Conservation (phyloP, 1,140 invertebrate genomes). For the Calliopsis andreniformis region DNA sequence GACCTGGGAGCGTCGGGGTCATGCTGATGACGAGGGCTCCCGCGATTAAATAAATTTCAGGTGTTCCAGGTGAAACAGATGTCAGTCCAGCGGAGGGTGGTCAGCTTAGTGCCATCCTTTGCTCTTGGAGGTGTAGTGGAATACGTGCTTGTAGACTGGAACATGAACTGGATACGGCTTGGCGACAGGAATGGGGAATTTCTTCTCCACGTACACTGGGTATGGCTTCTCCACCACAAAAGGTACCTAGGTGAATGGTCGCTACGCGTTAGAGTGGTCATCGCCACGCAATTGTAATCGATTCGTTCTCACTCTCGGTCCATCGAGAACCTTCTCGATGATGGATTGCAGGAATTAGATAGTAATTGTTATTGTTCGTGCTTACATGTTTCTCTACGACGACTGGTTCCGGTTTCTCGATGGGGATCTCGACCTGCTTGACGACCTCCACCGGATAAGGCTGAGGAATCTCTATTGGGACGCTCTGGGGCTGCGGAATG, state of each 20-base stretch:
- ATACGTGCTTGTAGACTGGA: constrained; percentile 91
- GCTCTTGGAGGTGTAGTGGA: constrained; percentile 83
- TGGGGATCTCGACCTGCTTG: constrained; percentile 83
- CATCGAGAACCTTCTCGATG: too few species aligned
- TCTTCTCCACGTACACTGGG: constrained; percentile 82
- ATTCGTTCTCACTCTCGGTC: too few species aligned
- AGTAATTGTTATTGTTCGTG: constrained; percentile 5
- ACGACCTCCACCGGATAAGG: constrained; percentile 88
- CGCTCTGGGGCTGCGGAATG: constrained; percentile 88
- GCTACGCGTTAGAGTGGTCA: neutral
- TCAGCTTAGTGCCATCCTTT: constrained; percentile 70
- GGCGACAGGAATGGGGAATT: constrained; percentile 76
- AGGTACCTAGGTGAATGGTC: constrained; percentile 82
- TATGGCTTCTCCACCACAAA: constrained; percentile 90
- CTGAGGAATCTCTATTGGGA: constrained; percentile 87
- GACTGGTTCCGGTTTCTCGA: constrained; percentile 89
- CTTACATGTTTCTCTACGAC: constrained; percentile 85
- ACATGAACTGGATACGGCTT: constrained; percentile 90
- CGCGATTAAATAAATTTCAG: constrained; percentile 15
- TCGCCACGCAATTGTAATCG: too few species aligned
- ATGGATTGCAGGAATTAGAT: neutral
- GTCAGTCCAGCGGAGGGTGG: neutral
- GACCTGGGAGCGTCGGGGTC: neutral
- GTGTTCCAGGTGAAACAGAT: neutral
- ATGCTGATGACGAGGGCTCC: neutral